These are phyloP conservation scores for Amphilophus citrinellus DNA, from an alignment of 2,113 vertebrate species.

Conservation along the genomic window DNA sequence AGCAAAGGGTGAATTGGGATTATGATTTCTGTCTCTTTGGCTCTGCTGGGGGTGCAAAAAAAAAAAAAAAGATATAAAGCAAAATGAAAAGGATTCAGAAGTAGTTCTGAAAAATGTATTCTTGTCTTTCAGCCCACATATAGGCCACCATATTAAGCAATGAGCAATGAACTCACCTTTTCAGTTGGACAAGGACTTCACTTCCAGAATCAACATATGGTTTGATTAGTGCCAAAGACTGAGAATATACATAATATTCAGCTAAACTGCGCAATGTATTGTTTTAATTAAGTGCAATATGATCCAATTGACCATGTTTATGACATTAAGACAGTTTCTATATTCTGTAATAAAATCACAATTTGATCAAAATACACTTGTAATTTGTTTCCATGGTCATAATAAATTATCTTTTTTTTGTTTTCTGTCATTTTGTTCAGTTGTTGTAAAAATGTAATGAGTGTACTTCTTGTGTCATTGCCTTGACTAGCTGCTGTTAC, in stretches of 20 bases:
- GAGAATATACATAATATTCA: neutral
- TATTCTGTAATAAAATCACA: slow-evolving; percentile 8
- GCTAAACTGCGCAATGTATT: slow-evolving; percentile 16
- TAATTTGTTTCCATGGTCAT: slow-evolving; percentile 11
- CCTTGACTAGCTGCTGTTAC: neutral
- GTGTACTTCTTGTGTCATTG: neutral
- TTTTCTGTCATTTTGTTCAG: neutral
- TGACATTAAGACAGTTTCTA: neutral
- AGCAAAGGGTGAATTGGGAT: neutral
- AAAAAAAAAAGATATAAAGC: slow-evolving; percentile 15
- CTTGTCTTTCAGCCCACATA: slow-evolving; percentile 84
- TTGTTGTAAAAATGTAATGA: slow-evolving; percentile 6
- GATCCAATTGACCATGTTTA: slow-evolving; percentile 7
- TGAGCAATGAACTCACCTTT: slow-evolving; percentile 73
- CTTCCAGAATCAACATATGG: slow-evolving; percentile 65
- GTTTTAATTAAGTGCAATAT: slow-evolving; percentile 59
- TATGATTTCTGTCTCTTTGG: slow-evolving; percentile 16
- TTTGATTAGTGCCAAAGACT: slow-evolving; percentile 59
- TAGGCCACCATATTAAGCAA: slow-evolving; percentile 82
- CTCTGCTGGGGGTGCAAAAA: slow-evolving; percentile 38
- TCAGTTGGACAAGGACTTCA: slow-evolving; percentile 73
- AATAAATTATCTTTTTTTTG: neutral
- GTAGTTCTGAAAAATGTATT: slow-evolving; percentile 70
- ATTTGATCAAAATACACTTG: slow-evolving; percentile 11
- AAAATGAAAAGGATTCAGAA: slow-evolving; percentile 11